Evolutionary conservation across 2,888 invertebrate species (phyloP), one percentile per base, ranked within the genome.

Genomic region (Chrysolina americana): DNA sequence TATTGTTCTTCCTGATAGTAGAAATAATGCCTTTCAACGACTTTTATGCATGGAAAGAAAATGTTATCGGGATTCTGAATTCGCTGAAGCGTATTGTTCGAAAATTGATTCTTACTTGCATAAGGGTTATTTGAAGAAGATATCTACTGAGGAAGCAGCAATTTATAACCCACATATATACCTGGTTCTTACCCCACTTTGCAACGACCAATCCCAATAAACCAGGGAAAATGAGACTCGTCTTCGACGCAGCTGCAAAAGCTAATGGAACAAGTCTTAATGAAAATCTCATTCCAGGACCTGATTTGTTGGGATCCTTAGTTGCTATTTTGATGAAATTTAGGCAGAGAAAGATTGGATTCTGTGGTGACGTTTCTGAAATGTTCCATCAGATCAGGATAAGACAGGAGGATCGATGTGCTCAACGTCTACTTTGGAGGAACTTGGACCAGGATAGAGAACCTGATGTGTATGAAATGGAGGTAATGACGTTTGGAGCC

Each of bases 311-410:
- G 50, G 19, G n/a, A 50, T 28, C 10, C 15, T 68, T 13, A 50
- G 36, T 47, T 65, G 44, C 10, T 65, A 41, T 21, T n/a, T 17
- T 41, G n/a, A 10, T 19, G 64, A 41, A 50, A 50, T 50, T 50
- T 17, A 19, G 19, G 19, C 50, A 65, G 1, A 65, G 15, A 9
- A 15, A 65, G 41, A 41, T 65, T 28, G n/a, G 17, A 19, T 68
- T 68, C 36, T 47, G 48, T 23, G 50, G 48, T 21, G 68, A 50
- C 36, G 19, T 68, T 13, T 11, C 4, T 47, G 68, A 48, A 23
- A 68, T 68, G 68, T 68, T 68, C 21, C 68, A 68, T 10, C 53
- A 68, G 68, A 36, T 50, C 1, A 50, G 19, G 44, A 44, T 44
- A 44, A 10, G 44, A 44, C 13, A 44, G 15, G 44, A 44, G 15